Evolutionary conservation across 2,113 vertebrate species (phyloP), one percentile per base, ranked within the genome.

Genomic region (Lepisosteus osseus): DNA sequence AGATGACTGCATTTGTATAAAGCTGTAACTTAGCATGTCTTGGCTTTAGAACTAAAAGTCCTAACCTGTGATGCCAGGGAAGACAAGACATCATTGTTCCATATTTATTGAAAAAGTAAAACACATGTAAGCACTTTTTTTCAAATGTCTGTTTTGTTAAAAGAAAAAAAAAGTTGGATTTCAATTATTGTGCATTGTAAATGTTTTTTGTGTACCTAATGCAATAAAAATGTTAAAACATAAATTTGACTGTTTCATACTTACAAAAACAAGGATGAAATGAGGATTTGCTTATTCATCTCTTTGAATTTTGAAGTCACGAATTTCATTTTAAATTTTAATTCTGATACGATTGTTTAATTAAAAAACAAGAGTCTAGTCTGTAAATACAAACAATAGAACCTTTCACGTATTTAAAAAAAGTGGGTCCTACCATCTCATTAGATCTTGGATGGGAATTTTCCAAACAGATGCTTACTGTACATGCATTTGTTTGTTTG

Each of bases 31-130:
- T 90, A 86, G 90, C 79, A 86, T 90, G 87, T 93, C 91, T 93
- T 92, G 90, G 86, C 90, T 89, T 88, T 88, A 87, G 86, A 91
- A 86, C 90, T 87, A 87, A 86, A 90, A 92, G 89, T 86, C 89
- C 70, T 82, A 92, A 91, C 87, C 90, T 89, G 74, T 83, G 87
- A 91, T 68, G 78, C 84, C 77, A 84, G 85, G 87, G 83, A 84
- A 75, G 77, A 92, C 85, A 83, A 92, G 90, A 94, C 94, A 88
- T 91, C 84, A 85, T 86, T 81, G 80, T 88, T 86, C 81, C 90
- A 92, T 97, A 98, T 98, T 99, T 99, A 99, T 99, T 98, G 93
- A 95, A 94, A 94, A 88, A 88, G 89, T 90, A 87, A 91, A 90
- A 89, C 87, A 89, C 92, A 95, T 95, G 95, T 96, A 96, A 98